Conservation (phyloP, 2,888 invertebrate species). For the Volucella inanis region DNA sequence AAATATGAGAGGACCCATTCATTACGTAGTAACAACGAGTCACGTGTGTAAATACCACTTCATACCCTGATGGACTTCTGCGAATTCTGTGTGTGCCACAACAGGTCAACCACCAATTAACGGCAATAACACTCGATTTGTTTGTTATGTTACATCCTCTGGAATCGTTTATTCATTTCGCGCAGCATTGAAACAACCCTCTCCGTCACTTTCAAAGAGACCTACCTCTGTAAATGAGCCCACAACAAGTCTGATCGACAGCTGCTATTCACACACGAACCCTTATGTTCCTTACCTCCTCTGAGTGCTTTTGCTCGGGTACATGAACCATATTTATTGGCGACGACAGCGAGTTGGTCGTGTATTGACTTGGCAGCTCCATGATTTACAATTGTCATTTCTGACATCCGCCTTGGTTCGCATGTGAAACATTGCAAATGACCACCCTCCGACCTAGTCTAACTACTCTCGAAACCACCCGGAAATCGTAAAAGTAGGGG, state of each 20-base stretch:
- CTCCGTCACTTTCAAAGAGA: background rate
- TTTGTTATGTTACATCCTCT: slow-evolving; percentile 66
- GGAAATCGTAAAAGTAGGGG: background rate
- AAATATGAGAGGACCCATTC: slow-evolving; percentile 64
- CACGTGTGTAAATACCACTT: slow-evolving; percentile 66
- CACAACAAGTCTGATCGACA: slow-evolving; percentile 30
- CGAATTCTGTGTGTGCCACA: slow-evolving; percentile 48
- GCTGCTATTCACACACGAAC: slow-evolving; percentile 45
- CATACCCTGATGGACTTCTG: slow-evolving; percentile 66
- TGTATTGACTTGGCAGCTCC: slow-evolving; percentile 57
- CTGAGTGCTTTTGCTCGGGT: background rate
- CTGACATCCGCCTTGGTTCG: slow-evolving; percentile 40
- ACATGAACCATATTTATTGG: slow-evolving; percentile 16
- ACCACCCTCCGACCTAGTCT: background rate
- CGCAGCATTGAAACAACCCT: background rate
- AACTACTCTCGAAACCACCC: background rate
- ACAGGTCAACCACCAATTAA: slow-evolving; percentile 75
- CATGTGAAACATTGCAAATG: slow-evolving; percentile 38
- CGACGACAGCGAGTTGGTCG: slow-evolving; percentile 43
- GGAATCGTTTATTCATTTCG: slow-evolving; percentile 40
- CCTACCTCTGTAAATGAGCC: slow-evolving; percentile 18
- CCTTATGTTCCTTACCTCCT: background rate
- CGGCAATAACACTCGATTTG: slow-evolving; percentile 74
- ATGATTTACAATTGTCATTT: slow-evolving; percentile 72
- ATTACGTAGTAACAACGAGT: slow-evolving; percentile 43